phyloP scores from a whole-genome alignment of 2,113 vertebrate species.

The Microcebus ravelobensis region DNA sequence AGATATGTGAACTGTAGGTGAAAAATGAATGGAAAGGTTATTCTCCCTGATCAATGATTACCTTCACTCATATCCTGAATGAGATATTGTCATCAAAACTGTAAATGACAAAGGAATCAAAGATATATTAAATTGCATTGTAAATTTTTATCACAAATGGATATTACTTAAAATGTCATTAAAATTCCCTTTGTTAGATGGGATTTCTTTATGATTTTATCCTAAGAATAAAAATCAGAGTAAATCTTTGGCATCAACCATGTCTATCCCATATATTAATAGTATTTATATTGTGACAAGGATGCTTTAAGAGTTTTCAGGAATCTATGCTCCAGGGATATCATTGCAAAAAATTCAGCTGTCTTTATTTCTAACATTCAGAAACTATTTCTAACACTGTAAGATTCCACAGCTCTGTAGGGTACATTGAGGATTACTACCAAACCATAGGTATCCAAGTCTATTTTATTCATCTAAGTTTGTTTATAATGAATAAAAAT shows the following conservation, averaged over 20 bases:
- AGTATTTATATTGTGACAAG: neutral
- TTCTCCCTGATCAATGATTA: neutral
- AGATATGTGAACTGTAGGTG: neutral
- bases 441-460: neutral
- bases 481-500: neutral
- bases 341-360: neutral
- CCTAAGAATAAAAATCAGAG: neutral
- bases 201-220: neutral
- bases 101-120: neutral
- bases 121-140: neutral
- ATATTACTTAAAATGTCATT: neutral
- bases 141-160: neutral
- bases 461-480: neutral
- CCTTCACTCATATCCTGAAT: neutral
- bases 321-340: too few relatives aligned
- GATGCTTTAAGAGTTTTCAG: neutral
- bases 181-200: neutral
- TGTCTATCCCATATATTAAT: neutral
- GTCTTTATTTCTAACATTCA: neutral
- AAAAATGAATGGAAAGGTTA: neutral
- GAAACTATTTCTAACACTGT: neutral
- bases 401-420: neutral
- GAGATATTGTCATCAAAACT: neutral
- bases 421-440: neutral
- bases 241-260: neutral